These are phyloP conservation scores for Aphelenchoides fujianensis DNA, from an alignment of 1,140 invertebrate species.

Conservation along the genomic window DNA sequence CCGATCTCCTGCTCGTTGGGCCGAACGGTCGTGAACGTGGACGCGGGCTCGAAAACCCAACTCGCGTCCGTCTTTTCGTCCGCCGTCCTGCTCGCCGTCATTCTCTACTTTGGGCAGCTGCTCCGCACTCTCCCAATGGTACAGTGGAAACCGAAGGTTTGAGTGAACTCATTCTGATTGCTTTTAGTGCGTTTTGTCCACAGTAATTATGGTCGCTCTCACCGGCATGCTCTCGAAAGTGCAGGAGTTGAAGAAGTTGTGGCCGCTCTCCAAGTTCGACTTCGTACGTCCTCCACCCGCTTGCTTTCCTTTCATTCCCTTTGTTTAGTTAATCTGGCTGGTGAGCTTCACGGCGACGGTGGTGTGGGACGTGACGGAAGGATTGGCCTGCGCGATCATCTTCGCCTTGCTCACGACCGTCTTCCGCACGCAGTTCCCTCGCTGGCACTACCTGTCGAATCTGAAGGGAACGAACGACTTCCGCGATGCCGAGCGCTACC, in stretches of 20 bases:
- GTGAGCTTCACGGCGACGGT: constrained; percentile 57
- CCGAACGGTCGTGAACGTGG: constrained; percentile 58
- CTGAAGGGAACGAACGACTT: constrained; percentile 57
- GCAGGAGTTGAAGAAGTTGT: constrained; percentile 47
- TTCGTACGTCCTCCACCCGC: no score
- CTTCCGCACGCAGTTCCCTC: constrained; percentile 45
- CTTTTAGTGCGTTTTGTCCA: constrained; percentile 46
- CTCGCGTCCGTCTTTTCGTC: constrained; percentile 53
- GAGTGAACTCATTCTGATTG: no score
- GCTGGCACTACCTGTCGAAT: constrained; percentile 60
- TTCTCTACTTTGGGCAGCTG: constrained; percentile 51
- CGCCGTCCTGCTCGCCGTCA: constrained; percentile 45
- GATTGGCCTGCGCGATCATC: constrained; percentile 50
- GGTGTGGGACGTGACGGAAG: constrained; percentile 53
- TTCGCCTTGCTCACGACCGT: constrained; percentile 60
- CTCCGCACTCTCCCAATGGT: constrained; percentile 57
- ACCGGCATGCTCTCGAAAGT: constrained; percentile 45
- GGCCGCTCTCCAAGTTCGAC: constrained; percentile 61
- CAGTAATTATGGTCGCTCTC: constrained; percentile 48
- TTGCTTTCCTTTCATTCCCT: no score
- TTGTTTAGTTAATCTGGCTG: constrained; percentile 57
- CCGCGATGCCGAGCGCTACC: constrained; percentile 56
- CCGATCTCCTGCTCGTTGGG: constrained; percentile 55
- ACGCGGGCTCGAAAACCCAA: constrained; percentile 58
- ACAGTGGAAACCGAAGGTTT: no score